These are phyloP conservation scores for Anguilla japonica DNA, from an alignment of 2,113 vertebrate species.

Conservation along the genomic window DNA sequence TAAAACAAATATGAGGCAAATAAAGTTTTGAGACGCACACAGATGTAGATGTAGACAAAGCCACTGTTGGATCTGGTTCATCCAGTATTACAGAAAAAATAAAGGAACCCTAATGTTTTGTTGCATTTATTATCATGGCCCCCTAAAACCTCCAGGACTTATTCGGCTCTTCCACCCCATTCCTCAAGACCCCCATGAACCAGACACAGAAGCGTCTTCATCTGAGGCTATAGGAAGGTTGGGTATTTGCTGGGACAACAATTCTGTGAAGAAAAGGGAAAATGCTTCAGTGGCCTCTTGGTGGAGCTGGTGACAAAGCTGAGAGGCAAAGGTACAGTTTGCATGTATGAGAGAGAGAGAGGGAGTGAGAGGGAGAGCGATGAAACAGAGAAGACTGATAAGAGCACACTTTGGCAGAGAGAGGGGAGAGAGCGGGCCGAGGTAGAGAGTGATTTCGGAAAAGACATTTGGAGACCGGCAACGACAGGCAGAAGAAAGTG, in stretches of 20 bases:
- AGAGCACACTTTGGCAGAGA: not conserved
- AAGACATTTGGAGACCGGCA: conserved; percentile 5
- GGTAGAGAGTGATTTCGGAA: conserved; percentile 4
- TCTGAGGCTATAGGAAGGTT: not conserved
- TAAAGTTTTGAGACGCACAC: no score
- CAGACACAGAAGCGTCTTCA: not conserved
- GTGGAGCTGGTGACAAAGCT: conserved; percentile 65
- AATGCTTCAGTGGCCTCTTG: conserved; percentile 46
- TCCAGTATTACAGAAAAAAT: not conserved
- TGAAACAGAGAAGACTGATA: not conserved
- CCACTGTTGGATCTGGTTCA: no score
- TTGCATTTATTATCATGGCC: not conserved
- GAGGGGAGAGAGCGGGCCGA: not conserved
- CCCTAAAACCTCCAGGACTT: not conserved
- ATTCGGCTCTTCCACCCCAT: not conserved
- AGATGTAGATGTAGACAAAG: no score
- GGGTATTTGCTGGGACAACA: conserved; percentile 3
- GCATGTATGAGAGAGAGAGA: not conserved
- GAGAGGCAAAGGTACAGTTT: conserved; percentile 1
- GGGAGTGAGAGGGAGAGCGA: not conserved
- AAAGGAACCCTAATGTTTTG: not conserved
- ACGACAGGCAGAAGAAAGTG: not conserved
- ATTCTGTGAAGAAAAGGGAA: not conserved
- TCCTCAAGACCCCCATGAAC: no score
- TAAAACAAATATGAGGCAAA: no score